A percentile compares a stretch with the other conserved stretches of the same genome.
phyloP scores from a whole-genome alignment of 2,888 invertebrate species.

The Zygaena filipendulae region DNA sequence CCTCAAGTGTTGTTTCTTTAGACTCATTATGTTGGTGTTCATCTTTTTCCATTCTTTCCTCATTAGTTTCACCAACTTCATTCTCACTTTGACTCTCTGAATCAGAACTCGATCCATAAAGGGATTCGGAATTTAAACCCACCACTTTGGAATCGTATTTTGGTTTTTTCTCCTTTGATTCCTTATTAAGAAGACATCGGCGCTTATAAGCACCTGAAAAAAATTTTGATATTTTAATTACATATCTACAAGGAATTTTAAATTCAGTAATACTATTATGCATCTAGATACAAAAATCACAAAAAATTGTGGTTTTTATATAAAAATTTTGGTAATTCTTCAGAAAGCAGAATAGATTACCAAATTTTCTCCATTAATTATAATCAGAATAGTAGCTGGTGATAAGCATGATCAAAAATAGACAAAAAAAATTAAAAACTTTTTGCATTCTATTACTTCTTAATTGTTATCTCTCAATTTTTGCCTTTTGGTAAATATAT shows the following conservation, averaged over 20 bases:
- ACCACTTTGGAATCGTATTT: slow-evolving; percentile 77
- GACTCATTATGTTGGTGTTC: slow-evolving; percentile 3
- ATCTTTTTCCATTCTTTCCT: slow-evolving; percentile 8
- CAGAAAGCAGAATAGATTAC: background rate
- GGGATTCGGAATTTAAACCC: slow-evolving; percentile 68
- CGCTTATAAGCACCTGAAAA: slow-evolving; percentile 68
- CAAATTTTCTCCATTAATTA: too few relatives aligned
- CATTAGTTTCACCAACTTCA: slow-evolving; percentile 15
- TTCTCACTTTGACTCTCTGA: slow-evolving; percentile 25
- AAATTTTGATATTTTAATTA: too few relatives aligned
- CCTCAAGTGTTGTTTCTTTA: slow-evolving; percentile 7
- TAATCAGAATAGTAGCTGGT: too few relatives aligned
- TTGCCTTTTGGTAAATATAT: too few relatives aligned
- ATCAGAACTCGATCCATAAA: slow-evolving; percentile 33
- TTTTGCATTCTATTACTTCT: too few relatives aligned
- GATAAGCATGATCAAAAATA: too few relatives aligned
- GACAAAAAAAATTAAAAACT: too few relatives aligned
- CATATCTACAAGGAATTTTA: too few relatives aligned
- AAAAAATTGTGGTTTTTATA: background rate
- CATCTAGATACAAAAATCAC: slow-evolving; percentile 4
- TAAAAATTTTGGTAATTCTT: background rate
- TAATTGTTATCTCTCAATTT: too few relatives aligned
- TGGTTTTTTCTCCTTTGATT: slow-evolving; percentile 48
- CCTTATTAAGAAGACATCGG: slow-evolving; percentile 54
- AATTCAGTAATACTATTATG: too few relatives aligned